A percentile compares a stretch with the other conserved stretches of the same genome.
These are phyloP conservation scores for Actinernus sp. DNA, from an alignment of 92 coral and sea anemone species.

Conservation along the genomic window DNA sequence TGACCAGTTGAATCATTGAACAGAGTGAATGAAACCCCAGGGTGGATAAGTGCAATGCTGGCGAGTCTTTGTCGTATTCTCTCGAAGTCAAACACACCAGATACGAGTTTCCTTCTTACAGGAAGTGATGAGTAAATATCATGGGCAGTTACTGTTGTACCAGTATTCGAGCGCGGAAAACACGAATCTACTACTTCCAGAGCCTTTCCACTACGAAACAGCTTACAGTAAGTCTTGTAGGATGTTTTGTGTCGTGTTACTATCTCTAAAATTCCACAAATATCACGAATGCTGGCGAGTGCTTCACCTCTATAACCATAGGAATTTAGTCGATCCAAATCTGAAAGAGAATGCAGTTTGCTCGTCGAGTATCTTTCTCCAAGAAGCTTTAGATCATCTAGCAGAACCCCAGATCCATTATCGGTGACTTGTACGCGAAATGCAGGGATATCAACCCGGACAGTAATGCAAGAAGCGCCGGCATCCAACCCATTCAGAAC, in stretches of 20 bases:
- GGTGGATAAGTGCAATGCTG: constrained; percentile 87
- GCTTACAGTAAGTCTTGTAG: constrained; percentile 85
- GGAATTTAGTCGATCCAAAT: constrained; percentile 62
- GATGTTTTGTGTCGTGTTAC: constrained; percentile 85
- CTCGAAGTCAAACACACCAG: constrained; percentile 82
- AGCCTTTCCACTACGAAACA: constrained; percentile 73
- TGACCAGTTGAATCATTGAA: constrained; percentile 79
- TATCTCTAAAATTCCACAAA: constrained; percentile 84
- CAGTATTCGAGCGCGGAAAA: constrained; percentile 74
- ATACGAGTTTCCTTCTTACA: constrained; percentile 82
- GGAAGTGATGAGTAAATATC: constrained; percentile 86
- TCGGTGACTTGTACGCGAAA: constrained; percentile 85
- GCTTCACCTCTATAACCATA: constrained; percentile 98
- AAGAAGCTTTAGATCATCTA: constrained; percentile 61
- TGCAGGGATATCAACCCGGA: constrained; percentile 80
- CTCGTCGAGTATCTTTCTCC: constrained; percentile 92
- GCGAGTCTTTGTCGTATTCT: constrained; percentile 83
- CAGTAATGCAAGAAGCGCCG: constrained; percentile 83
- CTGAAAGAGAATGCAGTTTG: constrained; percentile 84
- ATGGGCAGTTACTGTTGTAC: constrained; percentile 84
- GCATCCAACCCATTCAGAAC: constrained; percentile 95
- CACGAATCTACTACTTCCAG: constrained; percentile 74
- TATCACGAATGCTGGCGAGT: constrained; percentile 86
- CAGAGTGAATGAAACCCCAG: constrained; percentile 75
- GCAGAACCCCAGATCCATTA: constrained; percentile 84